Evolutionary conservation across 2,113 vertebrate genomes (phyloP).

Genomic region (Nicator chloris): DNA sequence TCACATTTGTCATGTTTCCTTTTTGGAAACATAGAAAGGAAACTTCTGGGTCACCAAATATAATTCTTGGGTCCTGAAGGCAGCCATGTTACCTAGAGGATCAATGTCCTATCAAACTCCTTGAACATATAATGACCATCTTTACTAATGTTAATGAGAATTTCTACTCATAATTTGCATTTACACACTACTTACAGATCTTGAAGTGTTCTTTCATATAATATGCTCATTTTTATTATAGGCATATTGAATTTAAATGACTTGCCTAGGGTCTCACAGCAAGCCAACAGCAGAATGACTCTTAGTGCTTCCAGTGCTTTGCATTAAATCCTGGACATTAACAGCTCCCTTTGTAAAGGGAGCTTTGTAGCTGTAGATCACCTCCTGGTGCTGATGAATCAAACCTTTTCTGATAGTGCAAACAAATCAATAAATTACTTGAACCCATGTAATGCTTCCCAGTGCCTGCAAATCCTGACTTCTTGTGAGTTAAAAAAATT

Average conservation of each 20-base stretch:
- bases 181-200: constrained; percentile 44
- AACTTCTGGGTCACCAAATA: not conserved
- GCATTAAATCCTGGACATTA: constrained; percentile 28
- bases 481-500: not conserved
- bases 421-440: constrained; percentile 18
- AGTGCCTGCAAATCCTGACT: not conserved
- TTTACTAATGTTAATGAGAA: constrained; percentile 36
- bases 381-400: not conserved
- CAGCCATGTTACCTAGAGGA: not conserved
- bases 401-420: not conserved
- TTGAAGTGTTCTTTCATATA: constrained; percentile 45
- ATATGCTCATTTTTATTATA: constrained; percentile 40
- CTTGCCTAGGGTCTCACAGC: constrained; percentile 48
- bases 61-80: not conserved
- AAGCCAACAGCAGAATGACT: constrained; percentile 21
- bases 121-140: not conserved
- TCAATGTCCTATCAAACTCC: not conserved
- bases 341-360: not conserved
- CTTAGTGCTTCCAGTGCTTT: not conserved
- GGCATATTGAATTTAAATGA: constrained; percentile 36
- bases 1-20: not conserved
- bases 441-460: not conserved
- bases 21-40: not conserved
- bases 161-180: constrained; percentile 32
- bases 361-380: constrained; percentile 4